These are phyloP conservation scores for Sycophaga agraensis DNA, from an alignment of 1,140 invertebrate species.

Conservation along the genomic window DNA sequence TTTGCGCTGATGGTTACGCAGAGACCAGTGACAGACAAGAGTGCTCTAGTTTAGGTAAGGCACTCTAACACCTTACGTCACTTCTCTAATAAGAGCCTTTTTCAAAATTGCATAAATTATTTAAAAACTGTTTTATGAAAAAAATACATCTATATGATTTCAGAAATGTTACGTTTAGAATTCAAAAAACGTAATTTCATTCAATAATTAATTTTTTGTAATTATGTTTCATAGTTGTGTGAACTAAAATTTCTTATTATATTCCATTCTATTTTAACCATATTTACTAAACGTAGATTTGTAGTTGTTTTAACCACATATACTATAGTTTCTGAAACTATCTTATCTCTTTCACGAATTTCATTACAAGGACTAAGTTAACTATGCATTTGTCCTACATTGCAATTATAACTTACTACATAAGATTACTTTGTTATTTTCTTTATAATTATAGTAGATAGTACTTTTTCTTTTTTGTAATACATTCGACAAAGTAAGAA, in stretches of 20 bases:
- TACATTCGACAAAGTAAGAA: too few relatives aligned
- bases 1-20: slow-evolving; percentile 66
- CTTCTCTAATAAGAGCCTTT: background rate
- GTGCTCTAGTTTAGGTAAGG: slow-evolving; percentile 62
- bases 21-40: slow-evolving; percentile 71
- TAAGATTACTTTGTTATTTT: background rate
- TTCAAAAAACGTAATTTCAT: too few relatives aligned
- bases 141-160: background rate
- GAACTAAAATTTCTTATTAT: background rate
- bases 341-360: too few relatives aligned
- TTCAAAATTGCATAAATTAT: background rate
- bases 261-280: background rate
- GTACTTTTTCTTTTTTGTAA: too few relatives aligned
- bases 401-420: background rate
- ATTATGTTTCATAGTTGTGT: slow-evolving; percentile 5
- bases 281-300: background rate
- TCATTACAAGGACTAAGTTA: background rate
- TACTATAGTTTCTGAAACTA: background rate
- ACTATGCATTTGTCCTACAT: background rate
- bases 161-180: background rate
- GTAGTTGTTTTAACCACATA: background rate
- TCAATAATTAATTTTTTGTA: too few relatives aligned
- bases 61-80: too few relatives aligned
- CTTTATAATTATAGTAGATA: too few relatives aligned
- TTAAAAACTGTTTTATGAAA: background rate